phyloP scores from a whole-genome alignment of 2,113 vertebrate species.

The Tenebrosternarchus preto region DNA sequence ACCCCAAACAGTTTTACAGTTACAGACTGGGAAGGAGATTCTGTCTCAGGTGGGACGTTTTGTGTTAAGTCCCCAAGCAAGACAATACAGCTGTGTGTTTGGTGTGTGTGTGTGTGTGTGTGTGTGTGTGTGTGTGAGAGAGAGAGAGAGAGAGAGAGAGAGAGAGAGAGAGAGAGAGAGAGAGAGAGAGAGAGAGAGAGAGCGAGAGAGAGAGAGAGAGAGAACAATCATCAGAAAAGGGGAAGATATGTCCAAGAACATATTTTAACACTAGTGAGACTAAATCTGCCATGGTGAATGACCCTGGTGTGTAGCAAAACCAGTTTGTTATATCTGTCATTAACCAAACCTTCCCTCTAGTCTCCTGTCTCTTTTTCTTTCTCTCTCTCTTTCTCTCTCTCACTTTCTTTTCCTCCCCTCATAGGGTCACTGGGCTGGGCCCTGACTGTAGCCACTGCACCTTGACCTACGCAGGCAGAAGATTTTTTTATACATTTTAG shows the following conservation, averaged over 20 bases:
- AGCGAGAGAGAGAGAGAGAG: background rate
- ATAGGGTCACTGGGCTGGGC: conserved; percentile 53
- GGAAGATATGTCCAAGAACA: background rate
- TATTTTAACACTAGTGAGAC: conserved; percentile 14
- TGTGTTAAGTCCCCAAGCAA: background rate
- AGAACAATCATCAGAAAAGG: background rate
- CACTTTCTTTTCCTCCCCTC: background rate
- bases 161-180: background rate
- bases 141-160: background rate
- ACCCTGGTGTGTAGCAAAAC: background rate
- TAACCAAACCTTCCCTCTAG: conserved; percentile 17
- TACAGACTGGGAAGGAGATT: no score
- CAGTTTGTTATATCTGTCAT: conserved; percentile 38
- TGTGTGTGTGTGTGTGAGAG: no score
- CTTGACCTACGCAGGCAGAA: conserved; percentile 61
- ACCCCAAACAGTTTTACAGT: conserved; percentile 8
- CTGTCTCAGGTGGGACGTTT: conserved; percentile 19
- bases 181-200: background rate
- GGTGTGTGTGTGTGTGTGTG: no score
- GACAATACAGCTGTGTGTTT: conserved; percentile 10
- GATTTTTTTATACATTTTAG: conserved; percentile 54
- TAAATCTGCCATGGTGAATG: conserved; percentile 28
- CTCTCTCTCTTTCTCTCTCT: no score
- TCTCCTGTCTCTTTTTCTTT: background rate
- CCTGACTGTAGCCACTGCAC: conserved; percentile 56